Evolutionary conservation across 1,140 invertebrate genomes (phyloP).

Genomic region (Archivesica marissinica): DNA sequence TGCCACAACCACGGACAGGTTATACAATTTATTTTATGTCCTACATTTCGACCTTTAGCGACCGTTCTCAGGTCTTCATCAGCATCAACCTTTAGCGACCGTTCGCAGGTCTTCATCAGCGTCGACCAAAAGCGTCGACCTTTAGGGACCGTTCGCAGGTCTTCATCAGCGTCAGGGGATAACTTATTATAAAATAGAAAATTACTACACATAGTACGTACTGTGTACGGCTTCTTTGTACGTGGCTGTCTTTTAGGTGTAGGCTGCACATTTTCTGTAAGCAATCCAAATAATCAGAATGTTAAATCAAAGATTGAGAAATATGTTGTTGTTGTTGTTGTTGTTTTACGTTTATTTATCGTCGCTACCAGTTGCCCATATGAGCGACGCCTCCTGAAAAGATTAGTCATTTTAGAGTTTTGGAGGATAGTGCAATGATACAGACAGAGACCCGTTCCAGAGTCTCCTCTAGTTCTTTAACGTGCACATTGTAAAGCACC

Average conservation of each 20-base stretch:
- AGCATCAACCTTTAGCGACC: background rate
- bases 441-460: too few species aligned
- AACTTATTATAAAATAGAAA: background rate
- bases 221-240: constrained; percentile 50
- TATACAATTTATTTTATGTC: background rate
- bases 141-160: background rate
- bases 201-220: background rate
- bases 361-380: too few species aligned
- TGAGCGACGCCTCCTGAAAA: too few species aligned
- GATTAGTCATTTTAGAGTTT: too few species aligned
- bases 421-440: too few species aligned
- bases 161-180: background rate
- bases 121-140: background rate
- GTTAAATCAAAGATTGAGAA: too few species aligned
- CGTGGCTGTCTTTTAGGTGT: constrained; percentile 56
- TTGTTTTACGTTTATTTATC: too few species aligned
- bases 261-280: constrained; percentile 57
- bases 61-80: background rate
- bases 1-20: too few species aligned
- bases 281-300: too few species aligned
- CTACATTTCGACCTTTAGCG: background rate
- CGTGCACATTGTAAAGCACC: too few species aligned
- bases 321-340: too few species aligned
- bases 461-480: too few species aligned
- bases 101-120: background rate